Base-by-base conservation (phyloP, 2,113 vertebrate species). In the Octodon degus region DNA sequence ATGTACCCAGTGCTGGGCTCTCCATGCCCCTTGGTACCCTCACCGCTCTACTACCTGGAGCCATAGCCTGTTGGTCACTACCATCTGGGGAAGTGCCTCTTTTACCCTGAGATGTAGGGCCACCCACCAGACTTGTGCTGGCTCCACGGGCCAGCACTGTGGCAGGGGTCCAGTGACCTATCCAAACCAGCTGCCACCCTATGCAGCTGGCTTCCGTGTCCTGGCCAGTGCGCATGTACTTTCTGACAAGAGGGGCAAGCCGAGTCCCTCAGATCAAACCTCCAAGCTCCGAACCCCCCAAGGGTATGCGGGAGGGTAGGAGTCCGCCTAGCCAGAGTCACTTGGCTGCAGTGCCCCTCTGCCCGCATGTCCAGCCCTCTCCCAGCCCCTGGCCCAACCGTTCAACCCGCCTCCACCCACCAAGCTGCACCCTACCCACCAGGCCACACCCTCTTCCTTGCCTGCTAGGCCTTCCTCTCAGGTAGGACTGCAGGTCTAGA, bases 401-500 rank as follows among this genome's bases (percentile, higher is more conserved):
- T 10, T 60, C 53, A 60, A 27, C 37, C 47, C 47, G 20, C 24
- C 16, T 53, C 30, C 47, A 30, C 12, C 16, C 27, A 30, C 10
- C 24, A 34, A 40, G 22, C 55, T 40, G 25, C 17, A 47, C 19
- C 30, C 74, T 30, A 8, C 63, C 19, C 30, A 40, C 34, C 70
- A 50, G 58, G 16, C 25, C 34, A n/a, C 20, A 14, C 40, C 60
- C 20, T 65, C 82, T 20, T 65, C 43, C 62, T 30, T 53, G 12
- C 62, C 37, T 60, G 24, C 17, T n/a, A 72, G 76, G 50, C 47
- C 37, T 47, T 81, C 84, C 2, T 53, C 40, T 76, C 72, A n/a
- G 50, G 62, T 1, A 6, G 17, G 13, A 65, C 2, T 4, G 5
- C 40, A 60, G 0, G 30, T n/a, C 43, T 0, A 22, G n/a, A 50